A percentile compares a stretch with the other conserved stretches of the same genome.
phyloP scores from a whole-genome alignment of 2,888 invertebrate species.

The Epistrophella euchroma region DNA sequence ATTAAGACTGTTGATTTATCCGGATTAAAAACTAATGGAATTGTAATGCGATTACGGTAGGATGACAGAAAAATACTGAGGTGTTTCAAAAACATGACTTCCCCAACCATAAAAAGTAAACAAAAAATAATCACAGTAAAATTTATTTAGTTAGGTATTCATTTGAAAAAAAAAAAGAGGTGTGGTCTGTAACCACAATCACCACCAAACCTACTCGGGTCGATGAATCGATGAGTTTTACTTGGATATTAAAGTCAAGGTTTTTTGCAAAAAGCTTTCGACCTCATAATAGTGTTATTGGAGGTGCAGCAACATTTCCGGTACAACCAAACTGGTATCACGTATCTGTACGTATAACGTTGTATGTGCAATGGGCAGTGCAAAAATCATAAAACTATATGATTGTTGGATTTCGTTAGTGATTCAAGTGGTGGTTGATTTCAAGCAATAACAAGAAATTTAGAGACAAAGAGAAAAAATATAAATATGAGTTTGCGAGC shows the following conservation, averaged over 20 bases:
- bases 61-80: neutral
- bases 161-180: neutral
- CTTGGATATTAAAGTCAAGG: constrained; percentile 70
- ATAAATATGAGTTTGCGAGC: neutral
- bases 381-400: constrained; percentile 18
- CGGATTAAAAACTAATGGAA: constrained; percentile 5
- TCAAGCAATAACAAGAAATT: neutral
- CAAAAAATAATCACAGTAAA: neutral
- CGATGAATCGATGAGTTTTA: constrained; percentile 69
- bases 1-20: constrained; percentile 46
- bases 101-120: neutral
- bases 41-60: constrained; percentile 6
- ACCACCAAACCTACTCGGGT: constrained; percentile 33
- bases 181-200: neutral
- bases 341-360: neutral
- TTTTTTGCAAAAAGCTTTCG: constrained; percentile 25
- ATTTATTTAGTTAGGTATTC: neutral
- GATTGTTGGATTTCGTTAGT: neutral
- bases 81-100: neutral
- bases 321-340: neutral
- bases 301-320: constrained; percentile 31
- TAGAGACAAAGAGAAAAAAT: neutral
- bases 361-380: neutral
- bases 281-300: constrained; percentile 16
- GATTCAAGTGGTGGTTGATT: constrained; percentile 10